Evolutionary conservation across 2,888 invertebrate species (phyloP), one percentile per base, ranked within the genome.

Genomic region (Drosophila lacicola): DNA sequence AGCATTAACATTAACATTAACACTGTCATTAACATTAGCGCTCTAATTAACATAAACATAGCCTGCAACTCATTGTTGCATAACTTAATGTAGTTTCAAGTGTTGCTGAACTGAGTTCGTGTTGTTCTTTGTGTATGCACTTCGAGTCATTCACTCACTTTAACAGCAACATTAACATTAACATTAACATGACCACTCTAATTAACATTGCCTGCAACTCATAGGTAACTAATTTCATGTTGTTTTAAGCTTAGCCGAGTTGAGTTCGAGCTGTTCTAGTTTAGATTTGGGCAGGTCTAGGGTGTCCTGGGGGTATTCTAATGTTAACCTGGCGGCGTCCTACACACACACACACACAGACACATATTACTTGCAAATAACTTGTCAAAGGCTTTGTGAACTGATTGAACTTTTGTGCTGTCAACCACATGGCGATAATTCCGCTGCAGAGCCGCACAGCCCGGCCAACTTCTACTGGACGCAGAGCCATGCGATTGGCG

Each of bases 401-500:
- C 86, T 82, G 83, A 85, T 78, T 71, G 69, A 73, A 76, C 67
- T 77, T 61, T 80, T 79, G 66, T 74, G 68, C 56, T 51, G 62
- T 46, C 41, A 63, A 53, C 58, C 46, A 69, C 57, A 46, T 29
- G 50, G 53, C 41, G 25, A 47, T 54, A 17, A 63, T 62, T 29
- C 14, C 21, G 63, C 63, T 53, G 42, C 70, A 92, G 92, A 92
- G 70, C 92, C 91, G 62, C 89, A 90, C 58, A 90, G 89, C 73
- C 90, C 92, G 57, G 87, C 92, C 21, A 92, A 91, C 74, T 96
- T 95, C 94, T 96, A 95, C 93, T 95, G 96, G 92, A 94, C 95
- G 78, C 95, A 95, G 91, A 96, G 96, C 93, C 96, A 96, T 93
- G 95, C 95, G 79, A 95, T 96, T 91, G 95, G 95, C 76, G 94